Conservation (phyloP, 2,113 vertebrate species). For the Heptranchias perlo region DNA sequence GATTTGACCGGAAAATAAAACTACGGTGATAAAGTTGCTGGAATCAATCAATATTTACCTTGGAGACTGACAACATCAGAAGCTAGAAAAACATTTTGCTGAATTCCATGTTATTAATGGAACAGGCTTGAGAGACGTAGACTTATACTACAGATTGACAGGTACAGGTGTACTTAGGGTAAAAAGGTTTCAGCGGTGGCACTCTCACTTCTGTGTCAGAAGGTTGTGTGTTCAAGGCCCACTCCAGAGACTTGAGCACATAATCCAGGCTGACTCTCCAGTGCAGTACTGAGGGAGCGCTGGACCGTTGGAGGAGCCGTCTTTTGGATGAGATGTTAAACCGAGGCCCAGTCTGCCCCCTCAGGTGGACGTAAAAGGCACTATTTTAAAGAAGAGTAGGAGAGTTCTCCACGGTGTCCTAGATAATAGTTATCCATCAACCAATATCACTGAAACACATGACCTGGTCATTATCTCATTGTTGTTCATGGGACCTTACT, state of each 20-base stretch:
- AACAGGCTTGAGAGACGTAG: neutral
- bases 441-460: neutral
- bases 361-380: neutral
- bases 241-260: neutral
- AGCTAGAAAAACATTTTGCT: neutral
- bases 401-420: neutral
- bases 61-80: neutral
- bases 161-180: neutral
- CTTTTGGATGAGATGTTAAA: neutral
- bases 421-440: neutral
- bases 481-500: neutral
- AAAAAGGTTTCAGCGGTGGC: neutral
- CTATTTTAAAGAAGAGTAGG: neutral
- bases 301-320: neutral
- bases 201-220: neutral
- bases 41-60: neutral
- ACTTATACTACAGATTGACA: neutral
- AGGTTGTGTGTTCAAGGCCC: neutral
- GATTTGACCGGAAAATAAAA: neutral
- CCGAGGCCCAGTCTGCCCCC: neutral
- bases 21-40: neutral
- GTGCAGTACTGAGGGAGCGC: neutral
- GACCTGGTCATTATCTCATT: neutral
- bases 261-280: neutral
- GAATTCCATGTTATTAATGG: neutral